These are phyloP conservation scores for Argyrosomus japonicus DNA, from an alignment of 2,113 vertebrate species.

Conservation along the genomic window DNA sequence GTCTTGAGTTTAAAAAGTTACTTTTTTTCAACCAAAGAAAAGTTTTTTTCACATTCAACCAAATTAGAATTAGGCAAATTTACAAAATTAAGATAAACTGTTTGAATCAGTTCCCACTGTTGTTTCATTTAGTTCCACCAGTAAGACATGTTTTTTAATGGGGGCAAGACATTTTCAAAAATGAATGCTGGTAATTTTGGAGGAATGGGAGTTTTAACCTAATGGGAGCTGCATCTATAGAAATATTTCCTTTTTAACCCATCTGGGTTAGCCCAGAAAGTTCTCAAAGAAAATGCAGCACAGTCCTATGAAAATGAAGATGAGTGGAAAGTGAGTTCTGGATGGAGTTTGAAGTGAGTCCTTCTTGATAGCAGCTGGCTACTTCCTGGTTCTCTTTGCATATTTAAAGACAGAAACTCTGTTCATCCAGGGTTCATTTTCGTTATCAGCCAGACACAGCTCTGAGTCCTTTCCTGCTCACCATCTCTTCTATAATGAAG, in stretches of 20 bases:
- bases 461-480: constrained; percentile 59
- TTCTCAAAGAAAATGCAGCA: constrained; percentile 53
- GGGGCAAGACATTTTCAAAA: constrained; percentile 11
- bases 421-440: constrained; percentile 63
- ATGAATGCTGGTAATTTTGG: constrained; percentile 17
- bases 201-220: constrained; percentile 21
- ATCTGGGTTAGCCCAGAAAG: constrained; percentile 39
- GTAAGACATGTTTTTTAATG: constrained; percentile 27
- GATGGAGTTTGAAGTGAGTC: constrained; percentile 30
- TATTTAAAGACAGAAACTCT: constrained; percentile 73
- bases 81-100: background rate
- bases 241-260: constrained; percentile 30
- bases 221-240: constrained; percentile 18
- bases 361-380: constrained; percentile 48
- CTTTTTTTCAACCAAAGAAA: constrained; percentile 59
- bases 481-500: constrained; percentile 71
- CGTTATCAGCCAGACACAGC: constrained; percentile 74
- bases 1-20: constrained; percentile 14
- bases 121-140: constrained; percentile 15
- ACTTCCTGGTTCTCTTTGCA: constrained; percentile 69
- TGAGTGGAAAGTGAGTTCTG: constrained; percentile 43
- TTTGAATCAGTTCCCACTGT: constrained; percentile 5
- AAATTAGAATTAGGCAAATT: constrained; percentile 6
- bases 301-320: constrained; percentile 54
- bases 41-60: background rate